A percentile compares a stretch with the other conserved stretches of the same genome.
Conservation (phyloP, 2,797 vertebrate species). For the Mareca penelope region DNA sequence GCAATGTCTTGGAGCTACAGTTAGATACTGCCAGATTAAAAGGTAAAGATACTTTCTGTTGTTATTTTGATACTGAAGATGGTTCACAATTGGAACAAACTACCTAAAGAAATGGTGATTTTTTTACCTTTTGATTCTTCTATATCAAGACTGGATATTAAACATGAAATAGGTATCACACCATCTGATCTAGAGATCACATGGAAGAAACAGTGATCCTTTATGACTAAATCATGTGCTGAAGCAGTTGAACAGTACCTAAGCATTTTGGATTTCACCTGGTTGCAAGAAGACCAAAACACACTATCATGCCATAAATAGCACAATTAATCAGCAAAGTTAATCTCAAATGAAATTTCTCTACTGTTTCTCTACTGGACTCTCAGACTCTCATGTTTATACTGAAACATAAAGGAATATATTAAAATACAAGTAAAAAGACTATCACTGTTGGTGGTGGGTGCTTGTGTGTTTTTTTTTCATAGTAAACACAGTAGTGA, state of each 20-base stretch:
- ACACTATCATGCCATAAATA: neutral
- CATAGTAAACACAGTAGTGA: neutral
- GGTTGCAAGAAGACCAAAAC: neutral
- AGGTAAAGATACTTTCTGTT: neutral
- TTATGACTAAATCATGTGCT: neutral
- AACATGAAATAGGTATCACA: neutral
- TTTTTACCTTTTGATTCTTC: neutral
- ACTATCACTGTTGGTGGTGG: neutral
- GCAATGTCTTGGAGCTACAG: neutral
- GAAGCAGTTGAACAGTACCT: neutral
- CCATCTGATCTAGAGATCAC: neutral
- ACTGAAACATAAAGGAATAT: neutral
- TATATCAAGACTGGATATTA: neutral
- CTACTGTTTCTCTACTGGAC: neutral
- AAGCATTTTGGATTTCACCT: neutral
- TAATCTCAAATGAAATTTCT: neutral
- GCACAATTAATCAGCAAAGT: neutral
- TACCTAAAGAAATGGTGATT: neutral
- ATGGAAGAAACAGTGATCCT: neutral
- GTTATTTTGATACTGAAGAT: slow-evolving; percentile 9
- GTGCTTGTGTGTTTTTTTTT: neutral
- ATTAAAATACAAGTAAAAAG: neutral
- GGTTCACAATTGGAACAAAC: neutral
- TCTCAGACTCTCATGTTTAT: neutral
- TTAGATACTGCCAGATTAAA: neutral